These are phyloP conservation scores for Coilia nasus DNA, from an alignment of 2,797 vertebrate genomes.

Conservation along the genomic window DNA sequence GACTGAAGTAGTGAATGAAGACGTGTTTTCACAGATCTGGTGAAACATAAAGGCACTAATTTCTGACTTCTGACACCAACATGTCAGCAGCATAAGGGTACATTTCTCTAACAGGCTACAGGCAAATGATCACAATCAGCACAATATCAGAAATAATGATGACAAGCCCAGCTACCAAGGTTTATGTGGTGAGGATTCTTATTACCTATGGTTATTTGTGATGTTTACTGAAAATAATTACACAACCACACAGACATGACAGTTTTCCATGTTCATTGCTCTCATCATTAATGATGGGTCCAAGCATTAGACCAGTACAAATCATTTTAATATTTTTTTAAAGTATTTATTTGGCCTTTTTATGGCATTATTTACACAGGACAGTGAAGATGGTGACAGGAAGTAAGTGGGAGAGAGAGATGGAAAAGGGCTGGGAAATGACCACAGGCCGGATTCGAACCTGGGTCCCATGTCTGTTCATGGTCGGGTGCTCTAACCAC, in stretches of 20 bases:
- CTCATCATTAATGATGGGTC: not conserved
- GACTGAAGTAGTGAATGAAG: not conserved
- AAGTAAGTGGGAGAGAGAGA: too few species aligned
- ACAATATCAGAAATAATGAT: not conserved
- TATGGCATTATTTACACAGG: too few species aligned
- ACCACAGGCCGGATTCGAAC: too few species aligned
- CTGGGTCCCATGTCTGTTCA: too few species aligned
- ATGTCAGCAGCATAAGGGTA: not conserved
- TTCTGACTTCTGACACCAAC: not conserved
- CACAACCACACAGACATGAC: slow-evolving; percentile 7
- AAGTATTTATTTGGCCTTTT: too few species aligned
- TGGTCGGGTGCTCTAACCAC: too few species aligned
- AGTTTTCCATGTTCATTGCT: not conserved
- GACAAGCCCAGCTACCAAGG: not conserved
- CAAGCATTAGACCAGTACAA: not conserved
- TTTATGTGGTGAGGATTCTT: not conserved
- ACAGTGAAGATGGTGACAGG: too few species aligned
- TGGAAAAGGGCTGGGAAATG: too few species aligned
- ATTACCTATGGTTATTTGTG: not conserved
- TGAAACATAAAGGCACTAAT: not conserved
- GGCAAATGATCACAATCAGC: not conserved
- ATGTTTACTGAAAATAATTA: not conserved
- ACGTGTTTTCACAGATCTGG: not conserved
- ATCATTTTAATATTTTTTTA: too few species aligned
- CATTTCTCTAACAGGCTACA: not conserved